Evolutionary conservation across 1,140 invertebrate genomes (phyloP).

Genomic region (Pogonus chalceus): DNA sequence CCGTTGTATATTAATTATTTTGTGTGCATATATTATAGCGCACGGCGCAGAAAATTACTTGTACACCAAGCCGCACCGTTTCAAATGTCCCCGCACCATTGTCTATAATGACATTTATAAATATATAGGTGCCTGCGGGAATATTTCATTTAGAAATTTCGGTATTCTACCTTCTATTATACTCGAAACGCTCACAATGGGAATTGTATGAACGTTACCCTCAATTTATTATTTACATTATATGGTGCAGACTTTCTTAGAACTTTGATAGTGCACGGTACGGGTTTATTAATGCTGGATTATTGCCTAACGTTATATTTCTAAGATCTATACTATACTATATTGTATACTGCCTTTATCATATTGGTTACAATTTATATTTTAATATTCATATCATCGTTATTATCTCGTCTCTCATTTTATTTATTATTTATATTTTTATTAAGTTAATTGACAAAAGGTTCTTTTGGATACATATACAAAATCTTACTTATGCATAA

Average conservation of each 20-base stretch:
- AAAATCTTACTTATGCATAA: no score
- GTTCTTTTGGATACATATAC: no score
- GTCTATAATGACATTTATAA: conserved; percentile 3
- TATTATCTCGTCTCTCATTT: no score
- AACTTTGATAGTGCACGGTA: background rate
- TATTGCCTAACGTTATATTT: no score
- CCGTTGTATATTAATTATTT: background rate
- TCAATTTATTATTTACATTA: conserved; percentile 8
- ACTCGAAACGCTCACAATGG: background rate
- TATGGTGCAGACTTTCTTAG: background rate
- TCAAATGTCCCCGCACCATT: background rate
- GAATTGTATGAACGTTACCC: conserved; percentile 3
- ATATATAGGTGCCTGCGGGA: background rate
- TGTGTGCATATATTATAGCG: background rate
- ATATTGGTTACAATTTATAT: no score
- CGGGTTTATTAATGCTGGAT: background rate
- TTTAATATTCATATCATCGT: no score
- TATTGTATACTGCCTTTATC: no score
- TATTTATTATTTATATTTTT: no score
- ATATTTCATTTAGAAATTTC: conserved; percentile 6
- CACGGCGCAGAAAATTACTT: background rate
- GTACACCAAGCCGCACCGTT: background rate
- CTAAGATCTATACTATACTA: no score
- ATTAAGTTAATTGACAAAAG: no score
- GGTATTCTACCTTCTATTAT: background rate